Percentiles rank a stretch among this genome's conserved stretches.
Evolutionary conservation across 2,888 invertebrate species (phyloP).

Genomic region (Drosophila merina): DNA sequence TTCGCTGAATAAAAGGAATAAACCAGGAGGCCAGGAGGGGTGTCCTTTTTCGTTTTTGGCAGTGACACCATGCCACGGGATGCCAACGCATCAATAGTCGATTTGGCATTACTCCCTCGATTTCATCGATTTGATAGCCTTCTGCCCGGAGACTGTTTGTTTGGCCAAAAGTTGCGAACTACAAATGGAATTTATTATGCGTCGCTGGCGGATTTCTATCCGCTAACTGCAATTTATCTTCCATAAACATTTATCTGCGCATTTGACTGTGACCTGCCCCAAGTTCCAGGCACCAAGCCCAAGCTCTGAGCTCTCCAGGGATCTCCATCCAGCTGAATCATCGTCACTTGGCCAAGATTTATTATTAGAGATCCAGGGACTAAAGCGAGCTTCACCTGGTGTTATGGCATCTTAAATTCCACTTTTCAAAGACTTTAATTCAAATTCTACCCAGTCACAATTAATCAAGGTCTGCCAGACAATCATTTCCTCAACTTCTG

Average conservation of each 20-base stretch:
- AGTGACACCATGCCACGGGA: conserved; percentile 55
- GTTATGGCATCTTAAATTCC: conserved; percentile 2
- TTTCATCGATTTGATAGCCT: not conserved
- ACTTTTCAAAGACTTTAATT: conserved; percentile 4
- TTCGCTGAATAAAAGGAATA: not conserved
- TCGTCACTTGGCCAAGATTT: conserved; percentile 34
- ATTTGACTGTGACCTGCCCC: conserved; percentile 45
- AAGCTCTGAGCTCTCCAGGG: conserved; percentile 8
- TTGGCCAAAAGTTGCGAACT: conserved; percentile 57
- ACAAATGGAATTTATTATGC: conserved; percentile 78
- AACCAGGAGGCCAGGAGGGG: not conserved
- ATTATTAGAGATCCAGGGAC: conserved; percentile 13
- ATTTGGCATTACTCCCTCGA: conserved; percentile 54
- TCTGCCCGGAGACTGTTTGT: not conserved
- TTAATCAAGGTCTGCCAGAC: conserved; percentile 24
- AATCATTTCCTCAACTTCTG: conserved; percentile 24
- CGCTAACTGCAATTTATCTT: conserved; percentile 70
- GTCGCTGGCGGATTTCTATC: conserved; percentile 68
- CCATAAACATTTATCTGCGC: conserved; percentile 59
- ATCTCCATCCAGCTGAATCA: conserved; percentile 41
- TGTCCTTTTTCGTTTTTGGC: conserved; percentile 38
- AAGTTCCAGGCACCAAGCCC: not conserved
- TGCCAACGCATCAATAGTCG: conserved; percentile 72
- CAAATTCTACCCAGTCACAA: conserved; percentile 25
- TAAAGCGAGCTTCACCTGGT: not conserved